Conservation (phyloP, 2,797 vertebrate species). For the Poeciliopsis turneri region DNA sequence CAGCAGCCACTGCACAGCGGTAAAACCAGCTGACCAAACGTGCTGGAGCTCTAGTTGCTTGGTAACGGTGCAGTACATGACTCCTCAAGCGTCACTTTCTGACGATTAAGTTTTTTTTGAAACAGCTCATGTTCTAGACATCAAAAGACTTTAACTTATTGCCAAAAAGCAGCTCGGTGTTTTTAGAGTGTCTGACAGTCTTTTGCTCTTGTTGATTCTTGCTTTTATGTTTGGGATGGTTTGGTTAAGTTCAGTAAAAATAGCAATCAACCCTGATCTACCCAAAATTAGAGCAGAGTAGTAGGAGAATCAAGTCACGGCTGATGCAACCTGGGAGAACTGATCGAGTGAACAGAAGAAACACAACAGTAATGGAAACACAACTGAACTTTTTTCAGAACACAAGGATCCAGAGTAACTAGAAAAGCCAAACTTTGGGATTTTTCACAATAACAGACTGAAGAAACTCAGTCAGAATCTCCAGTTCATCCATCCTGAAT, state of each 20-base stretch:
- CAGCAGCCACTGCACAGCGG: no score
- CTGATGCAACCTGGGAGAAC: not conserved
- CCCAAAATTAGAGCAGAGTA: not conserved
- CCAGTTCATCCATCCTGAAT: not conserved
- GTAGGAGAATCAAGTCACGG: not conserved
- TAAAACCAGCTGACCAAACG: no score
- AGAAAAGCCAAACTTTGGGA: not conserved
- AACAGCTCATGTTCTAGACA: no score
- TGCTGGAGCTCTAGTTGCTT: no score
- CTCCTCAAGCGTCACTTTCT: no score
- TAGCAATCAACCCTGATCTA: not conserved
- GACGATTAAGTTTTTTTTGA: no score
- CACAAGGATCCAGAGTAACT: not conserved
- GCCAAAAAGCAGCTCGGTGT: no score
- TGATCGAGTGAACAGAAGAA: not conserved
- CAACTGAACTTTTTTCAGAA: not conserved
- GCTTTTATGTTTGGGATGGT: not conserved
- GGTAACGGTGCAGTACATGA: no score
- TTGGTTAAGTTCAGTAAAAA: not conserved
- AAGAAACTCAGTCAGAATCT: no score
- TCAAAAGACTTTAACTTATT: no score
- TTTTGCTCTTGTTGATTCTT: not conserved
- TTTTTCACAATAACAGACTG: no score
- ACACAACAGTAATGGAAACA: not conserved
- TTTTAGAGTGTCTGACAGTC: not conserved